These are phyloP conservation scores for Tamandua tetradactyla DNA, from an alignment of 2,797 vertebrate species.

Conservation along the genomic window DNA sequence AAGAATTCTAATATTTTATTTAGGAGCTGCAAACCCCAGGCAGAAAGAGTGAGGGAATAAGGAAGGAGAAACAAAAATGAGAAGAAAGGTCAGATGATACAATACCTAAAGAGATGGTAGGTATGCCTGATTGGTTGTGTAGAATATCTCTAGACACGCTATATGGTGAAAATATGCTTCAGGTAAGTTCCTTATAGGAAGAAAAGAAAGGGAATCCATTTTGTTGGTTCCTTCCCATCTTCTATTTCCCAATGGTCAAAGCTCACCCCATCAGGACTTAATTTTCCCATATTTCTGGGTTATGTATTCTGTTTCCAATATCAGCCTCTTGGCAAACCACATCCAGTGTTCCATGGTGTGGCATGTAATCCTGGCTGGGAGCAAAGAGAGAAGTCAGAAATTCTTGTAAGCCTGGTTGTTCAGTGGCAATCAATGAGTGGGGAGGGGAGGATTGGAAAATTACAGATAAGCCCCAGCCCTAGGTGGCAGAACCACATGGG, in stretches of 20 bases:
- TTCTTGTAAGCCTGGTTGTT: background rate
- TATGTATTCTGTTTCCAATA: background rate
- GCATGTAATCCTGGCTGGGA: background rate
- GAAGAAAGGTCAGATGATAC: background rate
- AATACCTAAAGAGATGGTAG: background rate
- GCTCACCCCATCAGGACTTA: background rate
- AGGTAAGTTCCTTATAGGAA: background rate
- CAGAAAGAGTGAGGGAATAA: background rate
- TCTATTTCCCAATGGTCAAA: background rate
- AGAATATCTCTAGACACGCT: background rate
- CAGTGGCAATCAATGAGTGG: background rate
- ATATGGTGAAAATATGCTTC: background rate
- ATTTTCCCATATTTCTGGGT: background rate
- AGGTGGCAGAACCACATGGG: background rate
- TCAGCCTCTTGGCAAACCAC: background rate
- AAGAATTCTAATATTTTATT: constrained; percentile 47
- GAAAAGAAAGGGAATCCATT: background rate
- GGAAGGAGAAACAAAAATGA: background rate
- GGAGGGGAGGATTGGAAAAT: background rate
- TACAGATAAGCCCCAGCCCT: background rate
- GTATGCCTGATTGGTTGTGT: too few species aligned
- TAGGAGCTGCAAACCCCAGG: constrained; percentile 36
- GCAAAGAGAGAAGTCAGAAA: background rate
- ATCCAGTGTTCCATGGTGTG: background rate
- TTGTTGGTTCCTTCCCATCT: background rate